These are phyloP conservation scores for Variabilichromis moorii DNA, from an alignment of 2,113 vertebrate genomes.

Conservation along the genomic window DNA sequence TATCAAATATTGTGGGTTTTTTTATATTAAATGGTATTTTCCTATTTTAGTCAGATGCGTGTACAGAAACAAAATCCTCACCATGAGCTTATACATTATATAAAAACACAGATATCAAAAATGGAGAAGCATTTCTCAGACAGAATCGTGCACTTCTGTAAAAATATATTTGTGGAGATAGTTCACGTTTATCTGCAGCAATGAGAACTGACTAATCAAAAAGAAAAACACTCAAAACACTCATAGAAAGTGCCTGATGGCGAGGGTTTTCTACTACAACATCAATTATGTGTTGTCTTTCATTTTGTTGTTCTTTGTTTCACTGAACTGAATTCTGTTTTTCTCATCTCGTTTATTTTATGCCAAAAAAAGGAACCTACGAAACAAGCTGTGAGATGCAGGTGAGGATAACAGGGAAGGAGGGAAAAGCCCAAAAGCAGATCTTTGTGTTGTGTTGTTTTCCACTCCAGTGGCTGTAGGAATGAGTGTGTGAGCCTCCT, in stretches of 20 bases:
- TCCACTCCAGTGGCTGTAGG: background rate
- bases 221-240: background rate
- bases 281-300: background rate
- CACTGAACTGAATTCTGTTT: background rate
- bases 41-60: background rate
- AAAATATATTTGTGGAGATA: background rate
- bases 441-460: background rate
- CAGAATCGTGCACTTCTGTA: background rate
- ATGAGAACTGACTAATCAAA: background rate
- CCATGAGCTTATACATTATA: background rate
- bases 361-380: background rate
- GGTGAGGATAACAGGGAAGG: background rate
- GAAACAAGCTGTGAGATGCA: background rate
- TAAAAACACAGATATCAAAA: background rate
- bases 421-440: background rate
- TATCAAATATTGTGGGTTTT: fast-evolving
- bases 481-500: background rate
- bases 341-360: background rate
- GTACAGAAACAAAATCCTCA: background rate
- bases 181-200: background rate
- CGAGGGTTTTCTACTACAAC: fast-evolving
- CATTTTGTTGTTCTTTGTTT: background rate
- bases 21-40: background rate
- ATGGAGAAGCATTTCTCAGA: background rate
- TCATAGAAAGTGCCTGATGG: background rate